Evolutionary conservation across 2,113 vertebrate genomes (phyloP), one percentile per base, ranked within the genome.

Genomic region (Crocuta crocuta): DNA sequence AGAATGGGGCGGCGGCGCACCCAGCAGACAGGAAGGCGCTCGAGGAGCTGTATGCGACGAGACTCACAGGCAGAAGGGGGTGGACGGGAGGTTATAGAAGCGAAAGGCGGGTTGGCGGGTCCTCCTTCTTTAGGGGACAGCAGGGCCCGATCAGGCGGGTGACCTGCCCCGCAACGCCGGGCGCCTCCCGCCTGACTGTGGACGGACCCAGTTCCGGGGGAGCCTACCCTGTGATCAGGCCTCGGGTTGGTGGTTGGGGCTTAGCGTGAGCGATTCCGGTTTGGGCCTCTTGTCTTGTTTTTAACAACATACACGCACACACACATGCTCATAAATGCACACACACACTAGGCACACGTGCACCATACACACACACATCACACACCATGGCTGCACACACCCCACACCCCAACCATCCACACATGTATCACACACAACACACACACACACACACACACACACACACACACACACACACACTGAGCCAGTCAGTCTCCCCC

Each of bases 161-260:
- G 21, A 26, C 53, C 23, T 35, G 4, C 2, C 53, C 8, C 9
- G 35, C 10, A 50, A 12, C 2, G 15, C 4, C 5, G 0, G 9
- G 39, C 0, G 12, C 6, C 8, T 6, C 58, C 45, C 1, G 13
- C n/a, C 31, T 50, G 8, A 11, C 31, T n/a, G 58, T 16, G 10
- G 16, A 28, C 8, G 58, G 24, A 26, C 65, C 43, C 4, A 0
- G 26, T 45, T 24, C 83, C 0, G 10, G 31, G 45, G 24, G 33
- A 76, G 39, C 12, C 45, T 12, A 53, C 5, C 10, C 33, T 7
- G 48, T n/a, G 17, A 5, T 7, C 1, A 26, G 13, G 66, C 10
- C 23, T 79, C 19, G 2, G 43, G 48, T 28, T 16, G n/a, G 55
- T 10, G 55, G 63, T 4, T 6, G 35, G 80, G 35, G 24, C 35